Evolutionary conservation across 2,888 invertebrate species (phyloP).

Genomic region (Plebejus argus): DNA sequence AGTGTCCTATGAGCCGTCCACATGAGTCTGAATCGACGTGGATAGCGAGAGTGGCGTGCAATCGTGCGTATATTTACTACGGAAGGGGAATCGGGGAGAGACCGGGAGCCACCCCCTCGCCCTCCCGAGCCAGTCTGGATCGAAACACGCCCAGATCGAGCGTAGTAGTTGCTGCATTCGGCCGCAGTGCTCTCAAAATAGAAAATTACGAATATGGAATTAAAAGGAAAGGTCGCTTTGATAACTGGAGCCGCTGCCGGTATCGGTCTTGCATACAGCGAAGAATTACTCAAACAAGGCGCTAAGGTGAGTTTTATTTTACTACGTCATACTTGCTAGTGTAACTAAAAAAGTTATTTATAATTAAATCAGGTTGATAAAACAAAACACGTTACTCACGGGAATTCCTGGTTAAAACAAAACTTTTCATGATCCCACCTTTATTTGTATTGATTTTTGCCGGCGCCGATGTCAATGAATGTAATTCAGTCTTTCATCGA

Average conservation of each 20-base stretch:
- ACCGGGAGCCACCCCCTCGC: constrained; percentile 49
- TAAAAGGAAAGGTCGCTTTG: constrained; percentile 87
- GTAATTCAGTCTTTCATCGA: constrained; percentile 52
- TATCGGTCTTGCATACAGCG: constrained; percentile 86
- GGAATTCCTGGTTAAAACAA: neutral
- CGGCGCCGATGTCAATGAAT: constrained; percentile 55
- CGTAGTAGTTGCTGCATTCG: constrained; percentile 53
- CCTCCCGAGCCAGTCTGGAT: constrained; percentile 58
- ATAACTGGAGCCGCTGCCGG: constrained; percentile 88
- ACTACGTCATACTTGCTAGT: constrained; percentile 46
- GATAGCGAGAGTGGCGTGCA: constrained; percentile 64
- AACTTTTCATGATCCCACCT: constrained; percentile 4
- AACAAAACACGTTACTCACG: neutral
- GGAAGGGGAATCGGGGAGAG: constrained; percentile 61
- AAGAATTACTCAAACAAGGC: constrained; percentile 86
- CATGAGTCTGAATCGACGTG: constrained; percentile 59
- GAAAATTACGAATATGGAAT: constrained; percentile 79
- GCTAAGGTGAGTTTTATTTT: constrained; percentile 81
- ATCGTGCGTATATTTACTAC: constrained; percentile 74
- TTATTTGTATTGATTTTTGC: constrained; percentile 70
- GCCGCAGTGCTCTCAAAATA: constrained; percentile 56
- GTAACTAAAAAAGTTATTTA: constrained; percentile 52
- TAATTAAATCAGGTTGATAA: neutral
- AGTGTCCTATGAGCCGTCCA: constrained; percentile 46
- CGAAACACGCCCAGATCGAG: constrained; percentile 61